Evolutionary conservation across 2,113 vertebrate species (phyloP).

Genomic region (Nycticorax nycticorax): DNA sequence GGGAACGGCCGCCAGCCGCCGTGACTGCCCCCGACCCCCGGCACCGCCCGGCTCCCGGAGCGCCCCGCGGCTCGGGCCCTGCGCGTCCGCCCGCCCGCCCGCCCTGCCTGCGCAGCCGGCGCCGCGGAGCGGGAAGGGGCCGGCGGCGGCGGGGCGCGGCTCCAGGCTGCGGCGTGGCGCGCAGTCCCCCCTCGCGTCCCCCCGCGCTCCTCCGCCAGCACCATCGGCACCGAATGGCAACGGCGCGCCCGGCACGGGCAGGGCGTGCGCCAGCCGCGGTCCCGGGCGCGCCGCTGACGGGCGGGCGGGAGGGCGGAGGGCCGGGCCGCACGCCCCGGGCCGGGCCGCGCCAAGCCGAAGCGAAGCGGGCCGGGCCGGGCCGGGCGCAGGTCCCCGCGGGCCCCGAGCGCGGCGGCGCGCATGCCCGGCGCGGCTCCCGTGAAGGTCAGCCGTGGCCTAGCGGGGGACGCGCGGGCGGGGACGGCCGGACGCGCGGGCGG

Average conservation of each 20-base stretch:
- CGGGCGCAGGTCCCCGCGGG: background rate
- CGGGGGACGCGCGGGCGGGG: background rate
- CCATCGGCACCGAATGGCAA: constrained; percentile 83
- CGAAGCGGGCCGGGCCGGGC: background rate
- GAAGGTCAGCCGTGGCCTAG: constrained; percentile 74
- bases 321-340: background rate
- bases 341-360: background rate
- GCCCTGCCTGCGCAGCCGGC: constrained; percentile 53
- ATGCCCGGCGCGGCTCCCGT: constrained; percentile 62
- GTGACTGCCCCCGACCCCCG: no score
- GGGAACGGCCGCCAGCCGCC: background rate
- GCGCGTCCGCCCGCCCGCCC: no score
- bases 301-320: background rate
- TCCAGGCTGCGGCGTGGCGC: background rate
- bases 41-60: background rate
- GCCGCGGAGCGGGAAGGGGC: background rate
- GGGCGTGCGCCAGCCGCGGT: constrained; percentile 5
- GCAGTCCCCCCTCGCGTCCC: constrained; percentile 82
- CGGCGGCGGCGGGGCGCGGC: background rate
- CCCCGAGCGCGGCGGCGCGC: constrained; percentile 1
- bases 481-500: background rate
- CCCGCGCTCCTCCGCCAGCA: constrained; percentile 78
- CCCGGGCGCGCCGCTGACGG: background rate
- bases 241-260: constrained; percentile 70
- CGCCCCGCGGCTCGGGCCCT: background rate